A percentile compares a stretch with the other conserved stretches of the same genome.
These are phyloP conservation scores for Acleris sparsana DNA, from an alignment of 2,888 invertebrate genomes.

Conservation along the genomic window DNA sequence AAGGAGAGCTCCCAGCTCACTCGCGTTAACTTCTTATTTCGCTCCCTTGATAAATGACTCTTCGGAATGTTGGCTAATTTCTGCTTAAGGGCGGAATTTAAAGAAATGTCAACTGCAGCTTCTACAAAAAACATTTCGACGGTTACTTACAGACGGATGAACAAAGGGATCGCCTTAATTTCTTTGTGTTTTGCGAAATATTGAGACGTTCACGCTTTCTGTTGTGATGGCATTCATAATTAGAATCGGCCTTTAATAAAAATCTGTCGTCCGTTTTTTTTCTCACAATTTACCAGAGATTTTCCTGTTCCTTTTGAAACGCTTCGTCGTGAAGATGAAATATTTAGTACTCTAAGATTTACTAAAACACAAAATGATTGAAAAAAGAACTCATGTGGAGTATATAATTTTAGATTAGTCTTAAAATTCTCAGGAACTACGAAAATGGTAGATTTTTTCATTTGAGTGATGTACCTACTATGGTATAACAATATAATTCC, in stretches of 20 bases:
- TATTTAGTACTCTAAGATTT: too few species aligned
- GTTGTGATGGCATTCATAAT: constrained; percentile 11
- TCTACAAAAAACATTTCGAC: constrained; percentile 15
- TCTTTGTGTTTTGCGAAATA: constrained; percentile 19
- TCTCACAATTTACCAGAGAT: neutral
- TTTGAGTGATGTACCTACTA: too few species aligned
- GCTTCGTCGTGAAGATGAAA: too few species aligned
- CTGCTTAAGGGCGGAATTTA: constrained; percentile 42
- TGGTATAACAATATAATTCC: too few species aligned
- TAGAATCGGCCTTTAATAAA: neutral
- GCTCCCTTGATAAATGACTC: constrained; percentile 68
- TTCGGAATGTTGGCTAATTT: constrained; percentile 67
- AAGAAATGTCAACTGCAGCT: constrained; percentile 30
- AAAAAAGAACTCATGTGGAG: too few species aligned
- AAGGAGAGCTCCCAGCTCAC: constrained; percentile 65
- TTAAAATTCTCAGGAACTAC: too few species aligned
- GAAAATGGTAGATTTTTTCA: too few species aligned
- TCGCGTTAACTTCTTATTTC: constrained; percentile 68
- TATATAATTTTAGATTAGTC: too few species aligned
- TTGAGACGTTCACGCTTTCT: constrained; percentile 14
- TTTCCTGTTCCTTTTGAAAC: neutral
- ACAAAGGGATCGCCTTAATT: constrained; percentile 45
- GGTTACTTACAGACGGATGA: constrained; percentile 33
- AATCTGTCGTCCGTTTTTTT: constrained; percentile 5
- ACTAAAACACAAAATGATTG: too few species aligned